A percentile compares a stretch with the other conserved stretches of the same genome.
Conservation (phyloP, 2,888 invertebrate genomes). For the Mesorhabditis spiculigera region DNA sequence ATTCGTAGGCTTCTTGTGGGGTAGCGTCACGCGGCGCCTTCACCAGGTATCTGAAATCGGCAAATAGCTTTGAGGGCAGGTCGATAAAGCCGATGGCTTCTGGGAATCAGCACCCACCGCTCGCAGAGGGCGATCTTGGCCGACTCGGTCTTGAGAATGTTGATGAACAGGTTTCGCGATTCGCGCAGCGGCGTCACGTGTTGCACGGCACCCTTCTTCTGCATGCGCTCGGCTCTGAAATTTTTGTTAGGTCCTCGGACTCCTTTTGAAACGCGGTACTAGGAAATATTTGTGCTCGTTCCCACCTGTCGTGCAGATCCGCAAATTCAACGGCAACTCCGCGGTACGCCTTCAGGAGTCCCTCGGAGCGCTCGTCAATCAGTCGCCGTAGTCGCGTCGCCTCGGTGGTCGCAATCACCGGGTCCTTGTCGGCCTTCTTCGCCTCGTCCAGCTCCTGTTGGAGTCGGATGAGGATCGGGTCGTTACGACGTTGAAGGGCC, state of each 20-base stretch:
- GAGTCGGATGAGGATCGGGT: constrained; percentile 19
- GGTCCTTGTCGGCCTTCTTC: constrained; percentile 8
- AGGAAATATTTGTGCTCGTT: constrained; percentile 64
- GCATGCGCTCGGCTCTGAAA: constrained; percentile 2
- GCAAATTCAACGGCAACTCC: constrained; percentile 88
- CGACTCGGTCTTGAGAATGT: constrained; percentile 28
- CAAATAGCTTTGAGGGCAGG: constrained; percentile 11
- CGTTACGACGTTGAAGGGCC: constrained; percentile 59
- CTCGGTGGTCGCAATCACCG: constrained; percentile 5
- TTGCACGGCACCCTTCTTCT: constrained; percentile 21
- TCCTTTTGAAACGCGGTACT: constrained; percentile 69
- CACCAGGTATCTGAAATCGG: constrained; percentile 17
- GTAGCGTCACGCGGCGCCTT: constrained; percentile 16
- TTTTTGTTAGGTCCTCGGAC: constrained; percentile 72
- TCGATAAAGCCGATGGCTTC: neutral
- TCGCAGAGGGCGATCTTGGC: constrained; percentile 41
- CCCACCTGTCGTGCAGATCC: constrained; percentile 95
- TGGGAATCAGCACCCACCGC: constrained; percentile 21
- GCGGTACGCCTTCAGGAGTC: constrained; percentile 77
- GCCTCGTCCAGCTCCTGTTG: constrained; percentile 21
- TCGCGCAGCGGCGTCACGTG: constrained; percentile 40
- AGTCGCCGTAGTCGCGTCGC: constrained; percentile 10
- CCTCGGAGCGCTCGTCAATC: constrained; percentile 55
- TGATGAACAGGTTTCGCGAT: constrained; percentile 43
- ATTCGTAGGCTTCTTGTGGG: constrained; percentile 21